A percentile compares a stretch with the other conserved stretches of the same genome.
These are phyloP conservation scores for Lochmaea crataegi DNA, from an alignment of 2,888 invertebrate genomes.

Conservation along the genomic window DNA sequence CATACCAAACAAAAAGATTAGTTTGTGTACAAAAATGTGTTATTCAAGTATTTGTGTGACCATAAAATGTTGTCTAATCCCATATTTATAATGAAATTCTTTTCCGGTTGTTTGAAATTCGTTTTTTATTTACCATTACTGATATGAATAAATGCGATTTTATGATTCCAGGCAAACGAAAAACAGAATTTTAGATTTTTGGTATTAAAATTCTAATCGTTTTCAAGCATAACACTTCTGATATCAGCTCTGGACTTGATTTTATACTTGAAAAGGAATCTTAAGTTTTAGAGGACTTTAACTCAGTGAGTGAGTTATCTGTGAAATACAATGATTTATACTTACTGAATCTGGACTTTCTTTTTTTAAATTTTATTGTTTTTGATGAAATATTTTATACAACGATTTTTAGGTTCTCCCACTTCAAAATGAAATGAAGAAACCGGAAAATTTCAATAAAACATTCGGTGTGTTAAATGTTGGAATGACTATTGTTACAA, in stretches of 20 bases:
- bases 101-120: too few relatives aligned
- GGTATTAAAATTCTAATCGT: neutral
- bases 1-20: too few relatives aligned
- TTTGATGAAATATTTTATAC: neutral
- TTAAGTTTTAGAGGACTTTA: neutral
- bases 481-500: constrained; percentile 85
- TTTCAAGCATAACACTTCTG: neutral
- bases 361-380: neutral
- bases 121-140: neutral
- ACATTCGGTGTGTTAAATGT: constrained; percentile 88
- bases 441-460: constrained; percentile 81
- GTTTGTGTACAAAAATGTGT: too few relatives aligned
- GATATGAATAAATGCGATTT: constrained; percentile 1
- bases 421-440: constrained; percentile 90
- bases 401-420: constrained; percentile 80
- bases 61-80: too few relatives aligned
- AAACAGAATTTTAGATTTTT: neutral
- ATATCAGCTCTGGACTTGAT: constrained; percentile 1
- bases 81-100: too few relatives aligned
- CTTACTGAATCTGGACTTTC: neutral
- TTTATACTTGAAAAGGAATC: neutral
- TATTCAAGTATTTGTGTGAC: too few relatives aligned
- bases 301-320: constrained; percentile 1
- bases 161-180: constrained; percentile 3
- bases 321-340: neutral